Conservation (phyloP, 2,888 invertebrate genomes). For the Scotopteryx bipunctaria region DNA sequence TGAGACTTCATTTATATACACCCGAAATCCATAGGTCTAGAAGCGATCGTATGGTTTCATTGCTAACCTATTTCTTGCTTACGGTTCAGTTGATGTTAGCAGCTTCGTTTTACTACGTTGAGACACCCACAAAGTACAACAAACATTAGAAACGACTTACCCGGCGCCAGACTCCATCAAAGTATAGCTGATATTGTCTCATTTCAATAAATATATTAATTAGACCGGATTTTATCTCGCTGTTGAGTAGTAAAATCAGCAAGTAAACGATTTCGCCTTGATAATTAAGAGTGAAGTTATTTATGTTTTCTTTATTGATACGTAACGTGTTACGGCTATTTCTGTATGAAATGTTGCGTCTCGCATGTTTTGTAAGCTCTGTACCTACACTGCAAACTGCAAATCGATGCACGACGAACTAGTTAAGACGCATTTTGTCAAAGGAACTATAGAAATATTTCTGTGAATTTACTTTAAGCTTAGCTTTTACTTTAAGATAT, state of each 20-base stretch:
- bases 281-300: slow-evolving; percentile 42
- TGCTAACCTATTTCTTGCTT: not conserved
- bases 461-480: too few species aligned
- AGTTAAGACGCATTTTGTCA: too few species aligned
- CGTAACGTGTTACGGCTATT: slow-evolving; percentile 28
- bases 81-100: not conserved
- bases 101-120: not conserved
- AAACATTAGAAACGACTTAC: slow-evolving; percentile 31
- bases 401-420: not conserved
- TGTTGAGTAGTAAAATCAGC: slow-evolving; percentile 30
- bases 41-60: too few species aligned
- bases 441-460: too few species aligned
- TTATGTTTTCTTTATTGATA: slow-evolving; percentile 44
- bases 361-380: slow-evolving; percentile 9
- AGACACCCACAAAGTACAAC: not conserved
- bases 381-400: not conserved
- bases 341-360: slow-evolving; percentile 27
- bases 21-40: too few species aligned
- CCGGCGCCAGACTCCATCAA: slow-evolving; percentile 37
- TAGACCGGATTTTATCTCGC: slow-evolving; percentile 18
- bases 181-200: slow-evolving; percentile 30
- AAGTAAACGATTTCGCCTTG: slow-evolving; percentile 42
- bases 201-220: slow-evolving; percentile 42
- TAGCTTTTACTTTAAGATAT: too few species aligned
- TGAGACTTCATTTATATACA: too few species aligned